Evolutionary conservation across 2,888 invertebrate species (phyloP), one percentile per base, ranked within the genome.

Genomic region (Neuroscelio doddi): DNA sequence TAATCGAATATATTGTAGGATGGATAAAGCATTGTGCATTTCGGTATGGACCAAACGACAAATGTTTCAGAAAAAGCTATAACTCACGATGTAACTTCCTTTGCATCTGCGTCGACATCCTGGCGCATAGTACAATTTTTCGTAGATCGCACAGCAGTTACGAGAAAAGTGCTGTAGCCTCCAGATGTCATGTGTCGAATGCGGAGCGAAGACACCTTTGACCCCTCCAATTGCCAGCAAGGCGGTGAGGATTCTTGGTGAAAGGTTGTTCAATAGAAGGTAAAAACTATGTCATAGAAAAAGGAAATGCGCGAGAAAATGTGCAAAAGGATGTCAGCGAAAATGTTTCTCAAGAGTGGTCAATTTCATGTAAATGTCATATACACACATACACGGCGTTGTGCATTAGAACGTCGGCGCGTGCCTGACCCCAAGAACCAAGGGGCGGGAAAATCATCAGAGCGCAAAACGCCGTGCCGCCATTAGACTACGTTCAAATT

Each of bases 161-260:
- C 17, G 47, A 42, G 21, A 21, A 21, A 53, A 55, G 51, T 47
- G 56, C 55, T 57, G 46, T 59, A 59, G 52, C 63, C 34, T 63
- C 64, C 68, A 64, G 64, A 64, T 68, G 68, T 62, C 64, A 64
- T 55, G 57, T 50, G 53, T 64, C 64, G 64, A 64, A 64, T 53
- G 64, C 56, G 53, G 55, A 61, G 56, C 46, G 53, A 67, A 59
- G 51, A 9, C 47, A 64, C 68, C 64, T 64, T 67, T 52, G 61
- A 68, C 61, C 59, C 64, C 55, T 50, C 29, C n/a, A 24, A 41
- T 24, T 24, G 41, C 26, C 9, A 24, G 21, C 41, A 16, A 38
- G 38, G 16, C 16, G 21, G 38, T n/a, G 10, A 24, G 24, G 53
- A 64, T 58, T 52, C 49, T 47, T 53, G 58, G 49, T 47, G 52